Evolutionary conservation across 2,797 vertebrate species (phyloP), one percentile per base, ranked within the genome.

Genomic region (Acipenser oxyrinchus): DNA sequence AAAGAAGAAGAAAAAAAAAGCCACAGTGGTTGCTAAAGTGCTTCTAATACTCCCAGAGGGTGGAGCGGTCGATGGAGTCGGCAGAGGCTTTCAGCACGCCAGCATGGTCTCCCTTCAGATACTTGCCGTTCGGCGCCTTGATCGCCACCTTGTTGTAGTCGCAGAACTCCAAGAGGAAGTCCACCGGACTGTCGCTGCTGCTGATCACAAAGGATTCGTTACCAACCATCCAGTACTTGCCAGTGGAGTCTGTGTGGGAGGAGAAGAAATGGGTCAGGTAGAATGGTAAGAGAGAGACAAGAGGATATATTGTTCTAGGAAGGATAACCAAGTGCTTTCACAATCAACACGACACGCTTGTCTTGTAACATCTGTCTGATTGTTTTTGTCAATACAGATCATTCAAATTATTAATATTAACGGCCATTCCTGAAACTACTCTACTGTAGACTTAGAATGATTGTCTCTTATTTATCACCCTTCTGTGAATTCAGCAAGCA

Each of bases 91-190:
- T 98, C 74, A 99, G 92, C 75, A 98, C 96, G 1, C 96, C 96
- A 0, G 96, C 96, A 0, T 99, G 96, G 88, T 99, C 96, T 0
- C 96, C 96, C 51, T 93, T 95, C 74, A 99, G 92, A 77, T 98
- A 98, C 79, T 93, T 96, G 77, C 90, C 88, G 0, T 96, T 94
- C 0, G 69, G 64, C 48, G 80, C 89, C 82, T 95, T 95, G 79
- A 99, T 85, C 10, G 96, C 96, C 81, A 99, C 89, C 84, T 98
- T 98, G 90, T 97, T 98, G 83, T 96, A 96, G 80, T 97, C 96
- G 64, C 93, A 97, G 83, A 99, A 99, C 86, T 99, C 95, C 0
- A 99, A 92, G 82, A 94, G 18, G 18, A 18, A 18, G 18, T 97
- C 94, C 62, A 98, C 90, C 0, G 94, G 93, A 0, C 78, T 68